These are phyloP conservation scores for Myxocyprinus asiaticus DNA, from an alignment of 2,113 vertebrate species.

Conservation along the genomic window DNA sequence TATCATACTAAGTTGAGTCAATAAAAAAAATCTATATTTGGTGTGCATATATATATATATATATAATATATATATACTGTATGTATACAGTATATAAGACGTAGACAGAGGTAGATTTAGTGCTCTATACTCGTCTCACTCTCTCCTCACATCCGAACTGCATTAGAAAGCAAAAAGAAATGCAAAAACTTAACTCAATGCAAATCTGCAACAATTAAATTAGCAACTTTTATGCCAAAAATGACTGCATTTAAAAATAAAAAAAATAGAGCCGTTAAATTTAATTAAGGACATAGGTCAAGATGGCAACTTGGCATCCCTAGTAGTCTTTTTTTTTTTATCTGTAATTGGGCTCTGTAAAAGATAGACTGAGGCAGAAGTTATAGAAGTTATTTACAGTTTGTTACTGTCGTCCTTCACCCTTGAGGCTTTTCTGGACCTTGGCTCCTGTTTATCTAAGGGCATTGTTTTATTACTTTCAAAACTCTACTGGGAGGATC, in stretches of 20 bases:
- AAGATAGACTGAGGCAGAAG: constrained; percentile 37
- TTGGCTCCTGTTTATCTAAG: constrained; percentile 76
- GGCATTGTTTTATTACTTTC: constrained; percentile 82
- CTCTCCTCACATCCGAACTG: neutral
- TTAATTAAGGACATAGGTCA: too few species aligned
- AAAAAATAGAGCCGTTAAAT: too few species aligned
- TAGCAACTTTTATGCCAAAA: too few species aligned
- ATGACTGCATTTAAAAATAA: too few species aligned
- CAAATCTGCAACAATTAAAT: neutral
- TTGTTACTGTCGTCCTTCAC: constrained; percentile 44
- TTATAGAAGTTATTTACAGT: constrained; percentile 53
- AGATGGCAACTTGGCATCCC: neutral
- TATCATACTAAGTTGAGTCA: too few species aligned
- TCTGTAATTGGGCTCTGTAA: constrained; percentile 41
- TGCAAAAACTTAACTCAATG: neutral
- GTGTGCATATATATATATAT: too few species aligned
- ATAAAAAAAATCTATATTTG: too few species aligned
- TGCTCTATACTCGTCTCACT: neutral
- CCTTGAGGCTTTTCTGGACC: constrained; percentile 60
- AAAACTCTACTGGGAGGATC: constrained; percentile 75
- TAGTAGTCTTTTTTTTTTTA: constrained; percentile 44
- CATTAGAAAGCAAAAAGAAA: neutral
- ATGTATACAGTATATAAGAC: neutral
- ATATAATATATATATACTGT: too few species aligned
- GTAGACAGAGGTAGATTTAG: neutral